Evolutionary conservation across 2,888 invertebrate species (phyloP).

Genomic region (Blastobasis adustella): DNA sequence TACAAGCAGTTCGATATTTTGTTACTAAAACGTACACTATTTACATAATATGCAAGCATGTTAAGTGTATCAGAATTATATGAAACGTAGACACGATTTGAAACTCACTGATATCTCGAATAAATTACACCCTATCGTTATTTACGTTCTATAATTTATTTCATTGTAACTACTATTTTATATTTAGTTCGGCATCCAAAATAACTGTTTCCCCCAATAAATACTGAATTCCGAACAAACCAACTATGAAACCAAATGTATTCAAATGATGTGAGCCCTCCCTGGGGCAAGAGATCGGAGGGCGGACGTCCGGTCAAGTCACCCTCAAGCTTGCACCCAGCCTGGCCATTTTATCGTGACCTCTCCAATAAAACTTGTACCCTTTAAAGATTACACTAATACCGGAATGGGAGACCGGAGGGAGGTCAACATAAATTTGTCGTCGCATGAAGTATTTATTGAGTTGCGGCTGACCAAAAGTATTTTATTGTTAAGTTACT

Average conservation of each 20-base stretch:
- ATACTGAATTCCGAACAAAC: background rate
- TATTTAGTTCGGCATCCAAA: too few relatives aligned
- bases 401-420: background rate
- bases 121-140: too few relatives aligned
- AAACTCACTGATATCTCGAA: too few relatives aligned
- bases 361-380: background rate
- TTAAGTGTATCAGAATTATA: too few relatives aligned
- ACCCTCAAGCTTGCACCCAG: slow-evolving; percentile 58
- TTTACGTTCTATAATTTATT: too few relatives aligned
- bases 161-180: too few relatives aligned
- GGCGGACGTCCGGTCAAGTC: slow-evolving; percentile 64
- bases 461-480: slow-evolving; percentile 69
- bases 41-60: too few relatives aligned
- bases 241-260: slow-evolving; percentile 29
- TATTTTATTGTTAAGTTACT: slow-evolving; percentile 67
- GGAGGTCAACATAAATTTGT: too few relatives aligned
- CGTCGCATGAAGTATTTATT: slow-evolving; percentile 69
- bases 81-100: too few relatives aligned
- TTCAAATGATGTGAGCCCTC: slow-evolving; percentile 35
- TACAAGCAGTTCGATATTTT: too few relatives aligned
- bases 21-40: too few relatives aligned
- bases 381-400: background rate
- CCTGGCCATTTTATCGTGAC: background rate
- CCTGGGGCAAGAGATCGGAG: slow-evolving; percentile 61
- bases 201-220: background rate